A percentile compares a stretch with the other conserved stretches of the same genome.
Conservation (phyloP, 2,797 vertebrate species). For the Margarornis squamiger region DNA sequence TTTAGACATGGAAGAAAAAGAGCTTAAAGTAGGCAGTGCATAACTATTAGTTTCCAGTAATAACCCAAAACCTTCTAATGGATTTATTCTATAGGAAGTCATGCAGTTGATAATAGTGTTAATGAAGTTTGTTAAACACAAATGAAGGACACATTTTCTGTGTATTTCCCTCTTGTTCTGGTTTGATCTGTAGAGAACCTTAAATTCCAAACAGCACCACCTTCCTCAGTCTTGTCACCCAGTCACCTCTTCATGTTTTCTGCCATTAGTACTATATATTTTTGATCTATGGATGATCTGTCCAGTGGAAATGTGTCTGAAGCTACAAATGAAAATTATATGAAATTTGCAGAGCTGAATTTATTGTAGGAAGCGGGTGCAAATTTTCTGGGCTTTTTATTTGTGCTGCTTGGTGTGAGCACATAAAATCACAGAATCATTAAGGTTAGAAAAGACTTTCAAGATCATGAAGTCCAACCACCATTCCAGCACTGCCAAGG, state of each 20-base stretch:
- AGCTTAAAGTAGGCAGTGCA: background rate
- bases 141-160: background rate
- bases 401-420: accelerated
- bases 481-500: background rate
- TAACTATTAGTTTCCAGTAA: background rate
- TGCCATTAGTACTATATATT: background rate
- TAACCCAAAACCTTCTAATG: accelerated
- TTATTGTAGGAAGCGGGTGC: background rate
- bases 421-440: background rate
- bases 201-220: background rate
- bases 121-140: background rate
- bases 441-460: background rate
- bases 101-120: background rate
- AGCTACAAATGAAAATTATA: background rate
- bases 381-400: background rate
- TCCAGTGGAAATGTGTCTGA: background rate
- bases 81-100: background rate
- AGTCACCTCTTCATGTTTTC: background rate
- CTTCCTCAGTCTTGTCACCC: background rate
- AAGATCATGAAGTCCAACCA: accelerated
- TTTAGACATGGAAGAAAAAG: background rate
- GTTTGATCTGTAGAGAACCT: background rate
- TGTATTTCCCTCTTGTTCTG: background rate
- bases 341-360: background rate
- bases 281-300: background rate